Base-by-base conservation (phyloP, 2,888 invertebrate genomes). In the Masnerella sp. region DNA sequence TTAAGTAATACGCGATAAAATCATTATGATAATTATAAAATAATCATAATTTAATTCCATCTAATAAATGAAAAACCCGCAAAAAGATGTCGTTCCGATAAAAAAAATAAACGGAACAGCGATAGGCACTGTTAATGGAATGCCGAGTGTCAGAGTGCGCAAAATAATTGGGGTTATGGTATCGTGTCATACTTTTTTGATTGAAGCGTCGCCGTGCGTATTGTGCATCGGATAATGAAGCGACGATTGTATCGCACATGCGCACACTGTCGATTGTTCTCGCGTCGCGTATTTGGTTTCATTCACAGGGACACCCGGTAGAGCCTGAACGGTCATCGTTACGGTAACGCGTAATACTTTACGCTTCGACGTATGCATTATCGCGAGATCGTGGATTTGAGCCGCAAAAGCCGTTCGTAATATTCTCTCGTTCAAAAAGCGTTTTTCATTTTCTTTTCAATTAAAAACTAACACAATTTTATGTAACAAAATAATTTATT, bases 331-430 rank as follows among this genome's bases (percentile, higher is more conserved):
- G 83, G 84, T 84, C 84, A 84, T 85, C 84, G 84, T 85, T 85
- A 85, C 84, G 85, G 85, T 85, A 85, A 84, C 84, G 83, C 83
- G 85, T 85, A 84, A 85, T 85, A 85, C 85, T 85, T 85, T 84
- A 85, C 84, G 81, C 82, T 83, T 83, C 83, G 81, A 77, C 80
- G 81, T 81, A 79, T 82, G 81, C 80, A 83, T 84, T 83, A 84
- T 82, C 83, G 80, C 77, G 77, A 77, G 79, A 82, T 83, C 81
- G 81, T 74, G 71, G 77, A 79, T 80, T 82, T 79, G 76, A 80
- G 80, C 79, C 77, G 54, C 70, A 64, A 62, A 64, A 43, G 15
- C 49, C 30, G 25, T 47, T 43, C 38, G 40, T 18, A 52, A 58
- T 45, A 51, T 45, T 59, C 12, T 42, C 25, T 36, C 20, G 38